Evolutionary conservation across 2,888 invertebrate genomes (phyloP), one percentile per base, ranked within the genome.

Genomic region (Sialis lutaria): DNA sequence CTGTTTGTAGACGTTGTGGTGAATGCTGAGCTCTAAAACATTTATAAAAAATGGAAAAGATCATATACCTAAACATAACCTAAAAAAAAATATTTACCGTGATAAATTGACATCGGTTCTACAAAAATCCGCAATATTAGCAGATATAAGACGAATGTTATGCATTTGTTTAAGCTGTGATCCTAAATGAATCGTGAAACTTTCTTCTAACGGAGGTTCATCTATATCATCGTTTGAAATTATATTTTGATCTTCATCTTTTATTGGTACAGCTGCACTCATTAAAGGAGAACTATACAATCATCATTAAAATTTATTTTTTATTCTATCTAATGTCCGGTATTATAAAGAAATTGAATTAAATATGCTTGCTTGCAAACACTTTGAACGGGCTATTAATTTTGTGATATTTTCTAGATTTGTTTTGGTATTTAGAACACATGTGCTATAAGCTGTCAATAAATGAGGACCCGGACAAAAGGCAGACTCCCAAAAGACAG

Each of bases 91-190:
- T n/a, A n/a, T 9, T 44, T 44, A 48, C 30, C 30, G 4, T 12
- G 10, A 37, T 13, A 13, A 40, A 47, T 54, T 56, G 49, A 57
- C 58, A 43, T 58, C 54, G 47, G 74, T 70, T 55, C 70, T 69
- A 58, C 87, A 86, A 53, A 93, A 74, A 60, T 91, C 87, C 55
- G 87, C 74, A 9, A 86, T 77, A 65, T 89, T 81, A 13, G 85
- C 82, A 49, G 90, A 85, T 33, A 95, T 70, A 51, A 98, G 82
- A 47, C 97, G 74, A 51, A 97, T 84, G 65, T 98, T 98, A 66
- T 98, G 96, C 74, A 93, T 97, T 60, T 96, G 95, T 65, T 98
- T 98, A 64, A 97, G 75, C 68, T 98, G 98, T 5, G 95, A 92
- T 44, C 97, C 96, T 52, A 96, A 73, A 69, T 96, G 93, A 59